Percentiles rank a stretch among this genome's conserved stretches.
Conservation (phyloP, 1,140 invertebrate species). For the Drosophila elegans region DNA sequence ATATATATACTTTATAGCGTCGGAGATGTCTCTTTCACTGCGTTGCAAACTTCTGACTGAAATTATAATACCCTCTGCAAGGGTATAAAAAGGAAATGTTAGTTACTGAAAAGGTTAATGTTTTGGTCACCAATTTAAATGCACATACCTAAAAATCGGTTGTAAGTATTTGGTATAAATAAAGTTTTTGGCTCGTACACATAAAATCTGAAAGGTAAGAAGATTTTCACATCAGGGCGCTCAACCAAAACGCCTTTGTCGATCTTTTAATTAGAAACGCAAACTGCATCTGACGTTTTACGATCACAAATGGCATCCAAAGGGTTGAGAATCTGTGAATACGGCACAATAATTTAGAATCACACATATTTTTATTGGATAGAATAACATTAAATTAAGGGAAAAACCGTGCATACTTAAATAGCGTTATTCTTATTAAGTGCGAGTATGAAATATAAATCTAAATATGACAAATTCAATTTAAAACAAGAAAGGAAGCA, state of each 20-base stretch:
- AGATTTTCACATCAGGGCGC: conserved; percentile 93
- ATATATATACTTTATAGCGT: no score
- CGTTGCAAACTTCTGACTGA: no score
- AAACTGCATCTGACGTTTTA: conserved; percentile 90
- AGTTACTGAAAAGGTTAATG: conserved; percentile 25
- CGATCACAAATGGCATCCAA: conserved; percentile 92
- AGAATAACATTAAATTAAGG: no score
- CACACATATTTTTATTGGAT: no score
- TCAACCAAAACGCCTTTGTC: conserved; percentile 91
- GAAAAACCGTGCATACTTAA: no score
- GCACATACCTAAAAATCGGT: conserved; percentile 89
- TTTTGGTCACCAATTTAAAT: conserved; percentile 16
- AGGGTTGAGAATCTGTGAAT: conserved; percentile 91
- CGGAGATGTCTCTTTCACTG: no score
- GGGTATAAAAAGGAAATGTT: conserved; percentile 28
- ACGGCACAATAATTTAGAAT: not conserved
- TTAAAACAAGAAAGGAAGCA: no score
- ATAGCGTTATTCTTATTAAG: no score
- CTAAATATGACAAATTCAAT: no score
- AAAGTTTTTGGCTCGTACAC: conserved; percentile 93
- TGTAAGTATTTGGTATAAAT: conserved; percentile 93
- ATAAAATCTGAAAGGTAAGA: conserved; percentile 93
- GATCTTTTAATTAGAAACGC: conserved; percentile 90
- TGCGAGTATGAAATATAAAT: no score
- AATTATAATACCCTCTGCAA: no score